Base-by-base conservation (phyloP, 2,113 vertebrate species). In the Chlorodrepanis virens region DNA sequence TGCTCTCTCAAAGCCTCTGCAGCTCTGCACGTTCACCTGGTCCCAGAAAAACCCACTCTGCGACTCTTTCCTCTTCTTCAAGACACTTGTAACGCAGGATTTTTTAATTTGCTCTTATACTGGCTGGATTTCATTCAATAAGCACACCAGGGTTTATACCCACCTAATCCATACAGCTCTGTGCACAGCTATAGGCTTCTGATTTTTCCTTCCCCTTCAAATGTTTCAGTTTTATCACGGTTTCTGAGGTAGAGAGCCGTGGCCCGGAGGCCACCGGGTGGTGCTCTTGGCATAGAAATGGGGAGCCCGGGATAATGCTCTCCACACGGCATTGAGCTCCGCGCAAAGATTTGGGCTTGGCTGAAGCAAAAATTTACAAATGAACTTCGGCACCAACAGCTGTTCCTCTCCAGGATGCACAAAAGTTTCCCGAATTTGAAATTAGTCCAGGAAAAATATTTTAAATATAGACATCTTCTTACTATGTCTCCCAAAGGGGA, bases 241-340 rank as follows among this genome's bases (percentile, higher is more conserved):
- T 63, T 83, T 65, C 28, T 14, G 24, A 29, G 27, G 42, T 35
- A 63, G 25, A 21, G 31, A 4, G 57, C n/a, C 2, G 0, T 12
- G 24, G n/a, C 35, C 1, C 0, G 27, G 2, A 75, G 7, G 57
- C 96, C 96, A 92, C 88, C 9, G 29, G 96, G 77, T 90, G 96
- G 96, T 84, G 94, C 93, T 96, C 93, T 97, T 57, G 60, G 93
- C 69, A 40, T 25, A 82, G 81, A 25, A 86, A 96, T 87, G 20
- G 4, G 15, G 11, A 8, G 2, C 13, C 15, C 7, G 7, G 12
- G 47, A 12, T 0, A 0, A 31, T 45, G 23, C 19, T 25, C 8
- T n/a, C 24, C 12, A 0, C 47, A 2, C 0, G 4, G 53, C 29
- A 25, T 10, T 14, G 13, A 5, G 47, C 60, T 71, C 14, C 5